Evolutionary conservation across 92 coral and sea anemone genomes (phyloP), one percentile per base, ranked within the genome.

Genomic region (Parazoanthus darwini): DNA sequence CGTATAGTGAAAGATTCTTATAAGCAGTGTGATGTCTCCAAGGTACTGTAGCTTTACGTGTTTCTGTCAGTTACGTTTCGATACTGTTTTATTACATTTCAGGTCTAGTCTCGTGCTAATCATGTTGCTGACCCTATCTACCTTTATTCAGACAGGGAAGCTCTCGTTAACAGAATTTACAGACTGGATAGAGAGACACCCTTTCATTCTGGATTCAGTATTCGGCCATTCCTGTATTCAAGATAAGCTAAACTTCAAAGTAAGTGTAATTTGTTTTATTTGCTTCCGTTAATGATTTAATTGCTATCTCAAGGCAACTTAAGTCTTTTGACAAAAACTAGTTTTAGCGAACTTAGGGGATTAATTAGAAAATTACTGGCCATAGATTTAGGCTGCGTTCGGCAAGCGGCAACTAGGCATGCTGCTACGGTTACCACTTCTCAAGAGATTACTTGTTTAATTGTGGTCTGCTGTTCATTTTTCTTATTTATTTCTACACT

Each of bases 151-250:
- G 99, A 96, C 95, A 82, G 96, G 95, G n/a, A 94, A 95, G 82
- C 91, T 97, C 51, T 92, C 97, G 68, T 82, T 92, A 76, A 89
- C 88, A 73, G 99, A 96, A 78, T 97, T 97, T 91, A 92, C 92
- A 29, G 91, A 93, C 89, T 97, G 99, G 99, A 90, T 96, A 87
- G 98, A 93, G 79, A 92, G 92, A 82, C 98, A 97, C 86, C 96
- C 99, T 11, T 93, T 95, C 83, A 90, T 97, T 74, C 87, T 97
- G 92, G 98, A 97, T 86, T 94, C 95, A 29, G 94, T 97, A n/a
- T 97, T 97, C 88, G 93, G 95, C 25, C 99, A 97, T 75, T 84
- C 92, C 10, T 93, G 99, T 82, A 89, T 97, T 71, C 93, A 89
- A 77, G 99, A 97, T 87, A 97, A 97, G 59, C 88, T 86, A 44